Base-by-base conservation (phyloP, 2,888 invertebrate genomes). In the Hymenopus coronatus region DNA sequence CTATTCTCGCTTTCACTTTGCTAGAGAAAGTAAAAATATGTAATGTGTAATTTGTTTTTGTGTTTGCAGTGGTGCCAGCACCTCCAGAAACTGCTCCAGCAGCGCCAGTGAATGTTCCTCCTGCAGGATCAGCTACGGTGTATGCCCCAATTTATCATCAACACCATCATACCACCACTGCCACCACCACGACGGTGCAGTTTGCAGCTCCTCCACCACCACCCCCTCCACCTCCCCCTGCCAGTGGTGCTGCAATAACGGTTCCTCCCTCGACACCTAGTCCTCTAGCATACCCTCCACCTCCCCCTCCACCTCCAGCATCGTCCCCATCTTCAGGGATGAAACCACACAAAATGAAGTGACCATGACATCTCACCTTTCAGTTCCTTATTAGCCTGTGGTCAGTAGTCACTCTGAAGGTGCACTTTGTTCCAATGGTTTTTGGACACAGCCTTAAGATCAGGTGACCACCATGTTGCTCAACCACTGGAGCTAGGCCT, bases 121-220 rank as follows among this genome's bases (percentile, higher is more conserved):
- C 46, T 88, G 89, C 88, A 90, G 90, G 87, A 70, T 89, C 54
- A 88, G 25, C 89, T 3, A 90, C 89, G 8, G 87, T 90, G 9
- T 90, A 89, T 46, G 54, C 91, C 9, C 87, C 91, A 14, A 88
- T 91, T 7, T 89, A 89, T n/a, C 89, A 89, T 40, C 89, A 89
- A 54, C 89, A 89, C 28, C 89, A 89, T 81, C 89, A 89, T 83
- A 85, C 93, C 93, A 85, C 93, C 93, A 33, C 93, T 93, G 28
- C 93, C 93, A 85, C 91, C 91, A 89, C 92, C n/a, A 92, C 92
- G 88, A 93, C 93, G 87, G 93, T 93, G 4, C 93, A 93, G 89
- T 93, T 93, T 90, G 90, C 87, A 28, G 90, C 90, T n/a, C 91
- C 91, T 27, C 91, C 90, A 20, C 90, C 90, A 12, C 89, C 88